Percentiles rank a stretch among this genome's conserved stretches.
phyloP scores from a whole-genome alignment of 1,140 invertebrate genomes.

The Dendrolimus punctatus region DNA sequence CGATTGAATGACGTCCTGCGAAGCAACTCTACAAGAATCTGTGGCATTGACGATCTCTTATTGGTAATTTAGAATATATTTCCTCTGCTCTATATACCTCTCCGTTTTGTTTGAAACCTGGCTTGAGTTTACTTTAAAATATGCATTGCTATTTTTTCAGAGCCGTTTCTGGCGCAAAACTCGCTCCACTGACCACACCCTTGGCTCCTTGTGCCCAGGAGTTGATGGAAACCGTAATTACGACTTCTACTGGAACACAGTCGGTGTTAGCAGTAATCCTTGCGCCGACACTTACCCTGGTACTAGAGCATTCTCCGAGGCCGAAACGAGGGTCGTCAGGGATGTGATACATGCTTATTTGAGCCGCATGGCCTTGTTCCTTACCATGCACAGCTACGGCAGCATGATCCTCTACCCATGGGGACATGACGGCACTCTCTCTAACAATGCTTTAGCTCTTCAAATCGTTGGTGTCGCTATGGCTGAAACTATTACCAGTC shows the following conservation, averaged over 20 bases:
- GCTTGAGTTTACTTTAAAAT: neutral
- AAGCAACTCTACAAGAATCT: no score
- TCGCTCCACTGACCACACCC: conserved; percentile 14
- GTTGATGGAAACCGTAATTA: conserved; percentile 74
- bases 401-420: conserved; percentile 77
- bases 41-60: no score
- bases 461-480: conserved; percentile 51
- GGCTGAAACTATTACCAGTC: conserved; percentile 44
- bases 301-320: conserved; percentile 78
- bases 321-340: conserved; percentile 75
- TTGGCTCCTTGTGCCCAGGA: conserved; percentile 47
- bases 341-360: conserved; percentile 66
- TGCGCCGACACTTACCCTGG: conserved; percentile 82
- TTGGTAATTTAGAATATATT: no score
- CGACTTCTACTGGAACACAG: conserved; percentile 73
- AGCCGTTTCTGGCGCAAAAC: conserved; percentile 54
- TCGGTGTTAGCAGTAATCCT: conserved; percentile 76
- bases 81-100: no score
- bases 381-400: conserved; percentile 76
- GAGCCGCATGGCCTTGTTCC: conserved; percentile 70
- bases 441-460: conserved; percentile 40
- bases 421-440: conserved; percentile 69
- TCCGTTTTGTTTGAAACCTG: neutral
- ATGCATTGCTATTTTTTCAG: conserved; percentile 20
- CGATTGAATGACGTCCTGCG: no score